phyloP scores from a whole-genome alignment of 2,888 invertebrate species.

The Cremastobaeus sp. region DNA sequence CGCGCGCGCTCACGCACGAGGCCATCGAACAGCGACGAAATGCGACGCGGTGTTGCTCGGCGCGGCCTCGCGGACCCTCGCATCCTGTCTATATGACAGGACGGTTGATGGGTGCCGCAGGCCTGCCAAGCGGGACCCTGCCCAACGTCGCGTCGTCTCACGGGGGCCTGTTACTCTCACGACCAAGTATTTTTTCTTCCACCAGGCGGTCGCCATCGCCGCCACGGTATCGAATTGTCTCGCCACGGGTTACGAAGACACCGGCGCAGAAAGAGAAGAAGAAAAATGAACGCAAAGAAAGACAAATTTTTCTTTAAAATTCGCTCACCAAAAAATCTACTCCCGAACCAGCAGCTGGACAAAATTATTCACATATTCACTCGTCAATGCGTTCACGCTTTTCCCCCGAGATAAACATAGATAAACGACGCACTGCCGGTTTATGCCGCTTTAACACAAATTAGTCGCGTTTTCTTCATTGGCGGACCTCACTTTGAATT shows the following conservation, averaged over 20 bases:
- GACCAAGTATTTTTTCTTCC: conserved; percentile 65
- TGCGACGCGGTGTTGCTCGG: conserved; percentile 64
- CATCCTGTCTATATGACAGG: conserved; percentile 78
- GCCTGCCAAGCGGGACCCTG: conserved; percentile 66
- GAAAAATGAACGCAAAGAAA: conserved; percentile 2
- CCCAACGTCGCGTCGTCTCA: conserved; percentile 67
- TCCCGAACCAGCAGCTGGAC: conserved; percentile 24
- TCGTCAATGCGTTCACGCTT: too few relatives aligned
- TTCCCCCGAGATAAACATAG: too few relatives aligned
- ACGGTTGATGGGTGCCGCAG: conserved; percentile 73
- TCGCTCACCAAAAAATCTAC: too few relatives aligned
- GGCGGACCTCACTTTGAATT: too few relatives aligned
- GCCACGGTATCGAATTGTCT: conserved; percentile 68
- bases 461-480: too few relatives aligned
- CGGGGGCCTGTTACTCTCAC: conserved; percentile 73
- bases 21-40: conserved; percentile 57
- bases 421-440: too few relatives aligned
- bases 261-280: conserved; percentile 31
- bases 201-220: conserved; percentile 64
- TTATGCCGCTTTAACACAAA: too few relatives aligned
- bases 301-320: too few relatives aligned
- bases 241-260: conserved; percentile 56
- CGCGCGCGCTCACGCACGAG: conserved; percentile 25
- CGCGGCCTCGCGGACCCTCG: conserved; percentile 75
- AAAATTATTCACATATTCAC: too few relatives aligned